Base-by-base conservation (phyloP, 1,140 invertebrate genomes). In the Euschistus heros region DNA sequence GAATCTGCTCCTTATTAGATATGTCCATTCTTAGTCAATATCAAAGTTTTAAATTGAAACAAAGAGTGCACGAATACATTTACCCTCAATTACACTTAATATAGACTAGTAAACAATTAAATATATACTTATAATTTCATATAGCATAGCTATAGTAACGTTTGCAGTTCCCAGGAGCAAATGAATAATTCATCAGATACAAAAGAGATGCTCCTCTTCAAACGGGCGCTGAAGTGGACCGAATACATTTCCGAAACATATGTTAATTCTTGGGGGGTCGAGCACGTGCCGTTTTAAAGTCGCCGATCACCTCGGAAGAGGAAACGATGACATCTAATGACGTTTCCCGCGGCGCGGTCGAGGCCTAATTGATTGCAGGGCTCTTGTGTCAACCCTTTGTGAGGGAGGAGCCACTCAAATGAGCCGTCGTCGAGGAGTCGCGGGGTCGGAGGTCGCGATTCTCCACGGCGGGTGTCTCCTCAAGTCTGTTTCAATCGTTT, bases 181-280 rank as follows among this genome's bases (percentile, higher is more conserved):
- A 6, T 37, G 33, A 37, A 50, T 50, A 50, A 50, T 18, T 20
- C 22, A 50, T 50, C 10, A 2, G 10, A 2, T 4, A 50, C 22
- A 50, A 50, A 22, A 14, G 17, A 50, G n/a, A 22, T 6, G 47
- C 47, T 50, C 47, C 47, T 50, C 22, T 18, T 50, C 10, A 22
- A 50, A 17, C n/a, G 22, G n/a, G 47, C 47, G 22, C 47, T 18
- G 10, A 20, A 50, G n/a, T 22, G 47, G 47, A 20, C 47, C 47
- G 47, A 50, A 50, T 50, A 50, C 47, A 50, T 22, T 50, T 50
- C 47, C 47, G 47, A 50, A 50, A 50, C 47, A 50, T 50, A 50
- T 50, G 47, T 50, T 50, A 50, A 50, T 50, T 18, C 47, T 14
- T 20, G 2, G 8, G 47, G n/a, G 47, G 47, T 18, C n/a, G 10